Conservation (phyloP, 2,113 vertebrate genomes). For the Pollachius pollachius region DNA sequence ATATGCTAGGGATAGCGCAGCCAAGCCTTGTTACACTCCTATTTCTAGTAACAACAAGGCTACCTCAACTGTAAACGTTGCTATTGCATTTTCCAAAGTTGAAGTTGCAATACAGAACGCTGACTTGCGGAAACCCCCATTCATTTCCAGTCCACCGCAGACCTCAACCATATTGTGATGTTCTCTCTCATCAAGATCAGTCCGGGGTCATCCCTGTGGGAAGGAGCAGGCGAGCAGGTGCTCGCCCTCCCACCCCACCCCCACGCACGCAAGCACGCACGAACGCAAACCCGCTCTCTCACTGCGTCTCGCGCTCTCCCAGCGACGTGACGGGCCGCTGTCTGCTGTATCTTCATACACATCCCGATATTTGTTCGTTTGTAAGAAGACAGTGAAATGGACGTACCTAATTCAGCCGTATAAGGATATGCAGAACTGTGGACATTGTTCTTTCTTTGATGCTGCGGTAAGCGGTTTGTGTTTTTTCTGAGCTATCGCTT, state of each 20-base stretch:
- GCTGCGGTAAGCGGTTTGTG: slow-evolving; percentile 52
- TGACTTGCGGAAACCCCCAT: slow-evolving; percentile 13
- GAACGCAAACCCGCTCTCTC: no score
- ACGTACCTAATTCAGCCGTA: slow-evolving; percentile 11
- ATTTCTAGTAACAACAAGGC: no score
- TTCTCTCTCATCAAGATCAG: neutral
- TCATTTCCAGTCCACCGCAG: slow-evolving; percentile 38
- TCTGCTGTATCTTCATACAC: slow-evolving; percentile 6
- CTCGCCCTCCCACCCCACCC: slow-evolving; percentile 25
- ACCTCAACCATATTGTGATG: slow-evolving; percentile 40
- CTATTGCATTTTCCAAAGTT: neutral
- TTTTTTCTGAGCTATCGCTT: slow-evolving; percentile 17
- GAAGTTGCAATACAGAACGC: neutral
- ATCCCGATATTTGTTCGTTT: neutral
- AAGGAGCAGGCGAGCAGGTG: slow-evolving; percentile 67
- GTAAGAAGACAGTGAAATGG: neutral
- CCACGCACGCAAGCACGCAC: no score
- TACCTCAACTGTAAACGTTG: no score
- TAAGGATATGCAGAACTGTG: slow-evolving; percentile 31
- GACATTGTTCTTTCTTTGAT: slow-evolving; percentile 11
- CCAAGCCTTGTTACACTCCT: no score
- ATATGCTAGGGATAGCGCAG: no score
- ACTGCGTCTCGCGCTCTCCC: slow-evolving; percentile 17
- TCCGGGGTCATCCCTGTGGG: slow-evolving; percentile 47
- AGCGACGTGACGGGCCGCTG: slow-evolving; percentile 29